Evolutionary conservation across 2,888 invertebrate genomes (phyloP), one percentile per base, ranked within the genome.

Genomic region (Chloromyia formosa): DNA sequence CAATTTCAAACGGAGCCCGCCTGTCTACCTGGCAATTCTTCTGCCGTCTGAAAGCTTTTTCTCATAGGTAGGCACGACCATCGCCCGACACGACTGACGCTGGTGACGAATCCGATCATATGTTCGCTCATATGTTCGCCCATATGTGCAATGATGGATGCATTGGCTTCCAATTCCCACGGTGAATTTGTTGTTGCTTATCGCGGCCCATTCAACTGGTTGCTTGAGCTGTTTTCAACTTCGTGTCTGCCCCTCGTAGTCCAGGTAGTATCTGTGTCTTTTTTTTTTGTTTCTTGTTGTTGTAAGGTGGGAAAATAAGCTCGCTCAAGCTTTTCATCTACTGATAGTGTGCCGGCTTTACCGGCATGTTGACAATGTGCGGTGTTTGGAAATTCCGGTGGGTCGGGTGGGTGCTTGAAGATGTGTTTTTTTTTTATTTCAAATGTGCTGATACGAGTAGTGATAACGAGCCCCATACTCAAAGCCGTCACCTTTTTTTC

Each of bases 111-210:
- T n/a, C 40, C 1, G 64, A 23, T 9, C 45, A 64, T 45, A 45
- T 66, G 66, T 66, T 66, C 42, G 66, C 49, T 22, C 66, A 66
- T 49, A 64, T 64, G 42, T n/a, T n/a, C n/a, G n/a, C n/a, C n/a
- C n/a, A n/a, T 35, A 35, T 35, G 27, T 49, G 49, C 49, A 35
- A 4, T n/a, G n/a, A n/a, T n/a, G n/a, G 64, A 42, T 64, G 64
- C 64, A 64, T 45, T 22, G 12, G 18, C 66, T 22, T 20, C 49
- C 49, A 20, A 45, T 49, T 49, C 45, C 49, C 66, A 49, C 66
- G 14, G 22, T 22, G 40, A 5, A 9, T 22, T 64, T 64, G 64
- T 42, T 42, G 64, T 62, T 40, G 61, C 27, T 49, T 49, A 20
- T 16, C 1, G 5, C 10, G 5, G 1, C 2, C 18, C 56, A 18